These are phyloP conservation scores for Pteruthius melanotis DNA, from an alignment of 2,113 vertebrate genomes.

Conservation along the genomic window DNA sequence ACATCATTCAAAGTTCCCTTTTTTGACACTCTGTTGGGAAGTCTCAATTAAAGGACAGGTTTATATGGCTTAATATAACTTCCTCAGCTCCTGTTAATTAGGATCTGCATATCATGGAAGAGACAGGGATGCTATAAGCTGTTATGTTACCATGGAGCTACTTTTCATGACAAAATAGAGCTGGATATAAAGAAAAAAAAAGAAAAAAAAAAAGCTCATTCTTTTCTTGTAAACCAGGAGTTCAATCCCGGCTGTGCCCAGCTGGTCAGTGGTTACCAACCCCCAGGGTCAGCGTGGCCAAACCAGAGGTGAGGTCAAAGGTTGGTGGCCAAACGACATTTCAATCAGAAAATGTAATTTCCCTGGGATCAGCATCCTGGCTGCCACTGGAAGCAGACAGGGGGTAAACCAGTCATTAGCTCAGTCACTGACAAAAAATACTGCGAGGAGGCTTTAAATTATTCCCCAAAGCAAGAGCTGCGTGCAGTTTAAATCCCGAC, in stretches of 20 bases:
- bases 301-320: neutral
- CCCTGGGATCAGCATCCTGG: neutral
- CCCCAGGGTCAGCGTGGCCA: neutral
- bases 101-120: neutral
- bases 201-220: neutral
- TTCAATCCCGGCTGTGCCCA: neutral
- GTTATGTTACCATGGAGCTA: slow-evolving; percentile 21
- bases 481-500: neutral
- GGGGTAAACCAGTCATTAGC: neutral
- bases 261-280: neutral
- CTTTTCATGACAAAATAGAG: neutral
- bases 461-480: neutral
- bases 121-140: neutral
- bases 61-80: neutral
- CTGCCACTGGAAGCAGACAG: neutral
- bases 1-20: neutral
- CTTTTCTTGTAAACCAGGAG: neutral
- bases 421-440: neutral
- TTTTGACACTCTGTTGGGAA: neutral
- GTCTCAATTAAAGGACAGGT: neutral
- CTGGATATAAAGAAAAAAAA: neutral
- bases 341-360: neutral
- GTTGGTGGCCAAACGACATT: neutral
- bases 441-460: neutral
- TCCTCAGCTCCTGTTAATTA: neutral